Base-by-base conservation (phyloP, 2,113 vertebrate species). In the Elanus axillaris region DNA sequence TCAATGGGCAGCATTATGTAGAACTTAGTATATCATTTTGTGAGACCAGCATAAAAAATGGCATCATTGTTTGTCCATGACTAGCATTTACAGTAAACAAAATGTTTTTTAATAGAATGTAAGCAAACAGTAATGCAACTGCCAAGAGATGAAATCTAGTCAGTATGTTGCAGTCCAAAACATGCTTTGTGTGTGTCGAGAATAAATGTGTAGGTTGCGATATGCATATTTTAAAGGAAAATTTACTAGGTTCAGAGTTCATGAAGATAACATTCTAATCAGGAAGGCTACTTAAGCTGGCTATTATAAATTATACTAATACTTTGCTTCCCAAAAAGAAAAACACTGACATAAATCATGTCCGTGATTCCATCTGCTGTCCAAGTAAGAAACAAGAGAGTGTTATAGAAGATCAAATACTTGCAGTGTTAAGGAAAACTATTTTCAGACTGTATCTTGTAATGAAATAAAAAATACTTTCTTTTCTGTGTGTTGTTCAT, bases 71-170 rank as follows among this genome's bases (percentile, higher is more conserved):
- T 93, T 97, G 96, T 71, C 97, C 96, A 73, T 64, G 95, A 97
- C 97, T 97, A 95, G 96, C 96, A 97, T 98, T 99, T 98, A 96
- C 98, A 98, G 97, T 98, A 99, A 99, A 99, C 98, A 99, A 99
- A 99, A 99, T 99, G 97, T 99, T 99, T 98, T 98, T 98, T 92
- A 98, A 99, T 95, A 98, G 97, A 98, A 98, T 97, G 94, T 98
- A 98, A 98, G 98, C 98, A 98, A 97, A 98, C 95, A 96, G 83
- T 81, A 95, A 96, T 97, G 91, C 95, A 96, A 93, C 97, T 98
- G 98, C 98, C 98, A 97, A 96, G 97, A 98, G 94, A 91, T 97
- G 95, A 98, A 98, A 98, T 98, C 90, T 76, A 92, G 97, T 83
- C 48, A 63, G 95, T 97, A 96, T 86, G 97, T 88, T 94, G 93